Evolutionary conservation across 2,888 invertebrate genomes (phyloP), one percentile per base, ranked within the genome.

Genomic region (Cosmopolites sordidus): DNA sequence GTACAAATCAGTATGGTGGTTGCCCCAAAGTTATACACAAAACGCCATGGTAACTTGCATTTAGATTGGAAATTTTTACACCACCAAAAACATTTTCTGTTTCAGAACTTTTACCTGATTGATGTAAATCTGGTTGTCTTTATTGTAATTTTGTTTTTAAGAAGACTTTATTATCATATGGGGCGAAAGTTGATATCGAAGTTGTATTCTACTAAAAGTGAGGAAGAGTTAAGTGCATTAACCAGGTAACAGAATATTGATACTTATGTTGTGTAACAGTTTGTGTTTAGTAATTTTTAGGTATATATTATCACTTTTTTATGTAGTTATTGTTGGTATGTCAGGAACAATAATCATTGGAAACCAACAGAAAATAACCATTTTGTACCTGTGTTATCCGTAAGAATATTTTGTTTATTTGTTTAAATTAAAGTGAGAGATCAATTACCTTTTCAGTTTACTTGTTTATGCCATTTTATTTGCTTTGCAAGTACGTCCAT

Each of bases 1-100:
- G 30, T 98, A 98, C 70, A 84, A 93, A 62, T 95, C 94, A 1
- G 89, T 92, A 11, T 99, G 96, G 95, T 99, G 98, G 98, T 74
- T 97, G 47, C 93, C 95, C 1, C 87, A 96, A 69, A 93, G 95
- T 0, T 87, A 92, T 69, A 89, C 87, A 54, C 84, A 84, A 66
- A 89, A 92, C 69, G 87, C 91, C 54, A 83, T 97, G 83, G 96
- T 95, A 76, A 76, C 80, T 27, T 41, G 11, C 14, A 11, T 41
- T 30, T 14, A 30, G 14, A 43, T 4, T 22, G n/a, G n/a, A n/a
- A n/a, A 38, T 38, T 8, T 11, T 9, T 27, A 9, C 9, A 27
- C 5, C 9, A 27, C 27, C 9, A 27, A 27, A 6, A 9, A 9
- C 5, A n/a, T n/a, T n/a, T 38, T 60, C 83, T 56, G 59, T 83